Base-by-base conservation (phyloP, 2,113 vertebrate genomes). In the Aegithalos caudatus region DNA sequence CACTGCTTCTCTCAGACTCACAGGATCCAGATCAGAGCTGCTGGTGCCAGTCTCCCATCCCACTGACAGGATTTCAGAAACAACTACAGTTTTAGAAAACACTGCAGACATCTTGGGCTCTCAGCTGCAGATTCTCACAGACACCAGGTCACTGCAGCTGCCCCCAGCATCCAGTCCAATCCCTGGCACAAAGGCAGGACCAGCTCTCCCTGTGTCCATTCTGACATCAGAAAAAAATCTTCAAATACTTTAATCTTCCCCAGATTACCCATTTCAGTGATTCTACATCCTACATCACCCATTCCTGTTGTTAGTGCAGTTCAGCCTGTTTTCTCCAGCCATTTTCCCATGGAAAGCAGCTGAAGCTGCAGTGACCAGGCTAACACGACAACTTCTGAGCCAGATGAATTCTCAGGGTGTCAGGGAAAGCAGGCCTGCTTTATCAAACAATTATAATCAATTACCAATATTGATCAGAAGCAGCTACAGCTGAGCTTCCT, bases 371-470 rank as follows among this genome's bases (percentile, higher is more conserved):
- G 35, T 17, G n/a, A 44, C 38, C 83, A 66, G 50, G 31, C 77
- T 57, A 72, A 70, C 53, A 7, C 0, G 2, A 35, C 87, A 64
- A 37, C 45, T 93, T n/a, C 53, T 72, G 69, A 79, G 84, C 44
- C 66, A 84, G 62, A 19, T 12, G 45, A 44, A 48, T 65, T 45
- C 50, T 53, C 67, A 35, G 64, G 47, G 54, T 58, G 64, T 54
- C 88, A 66, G 18, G 58, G 50, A 80, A 94, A 86, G 76, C 62
- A 61, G 45, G 9, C 54, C 45, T 80, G 95, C 54, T 81, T 73
- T 85, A 94, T 65, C 79, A 54, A 88, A 72, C 64, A 85, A 54
- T 81, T 77, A 70, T 29, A 69, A 93, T 88, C 94, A 92, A 88
- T 93, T 93, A 54, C 38, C 64, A 83, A 86, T 95, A 96, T 70